Evolutionary conservation across 2,888 invertebrate genomes (phyloP).

Genomic region (Ferdinandea cuprea): DNA sequence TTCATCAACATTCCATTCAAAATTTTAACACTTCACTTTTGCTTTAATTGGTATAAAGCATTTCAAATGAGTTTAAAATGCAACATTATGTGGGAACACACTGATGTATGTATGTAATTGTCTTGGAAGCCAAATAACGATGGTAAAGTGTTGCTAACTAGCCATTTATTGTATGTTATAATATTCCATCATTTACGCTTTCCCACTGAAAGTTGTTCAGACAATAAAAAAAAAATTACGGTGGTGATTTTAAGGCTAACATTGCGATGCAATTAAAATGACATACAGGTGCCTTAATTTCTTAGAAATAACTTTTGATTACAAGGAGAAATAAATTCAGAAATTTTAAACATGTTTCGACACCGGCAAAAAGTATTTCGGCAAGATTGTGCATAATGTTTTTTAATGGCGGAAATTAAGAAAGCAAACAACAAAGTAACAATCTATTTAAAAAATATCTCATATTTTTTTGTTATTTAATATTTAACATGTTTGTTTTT

Average conservation of each 20-base stretch:
- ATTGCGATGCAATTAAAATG: not conserved
- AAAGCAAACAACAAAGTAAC: too few relatives aligned
- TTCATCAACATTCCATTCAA: constrained; percentile 8
- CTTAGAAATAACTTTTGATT: not conserved
- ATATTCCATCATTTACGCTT: not conserved
- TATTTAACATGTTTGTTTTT: too few relatives aligned
- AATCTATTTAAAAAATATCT: too few relatives aligned
- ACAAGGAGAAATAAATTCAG: not conserved
- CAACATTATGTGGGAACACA: not conserved
- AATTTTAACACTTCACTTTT: not conserved
- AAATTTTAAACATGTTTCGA: not conserved
- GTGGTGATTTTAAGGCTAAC: not conserved
- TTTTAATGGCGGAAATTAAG: too few relatives aligned
- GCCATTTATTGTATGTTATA: not conserved
- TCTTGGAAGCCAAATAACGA: not conserved
- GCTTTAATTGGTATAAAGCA: not conserved
- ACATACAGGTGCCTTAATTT: not conserved
- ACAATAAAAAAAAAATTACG: not conserved
- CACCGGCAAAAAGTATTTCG: too few relatives aligned
- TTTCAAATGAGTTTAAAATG: not conserved
- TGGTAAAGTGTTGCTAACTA: not conserved
- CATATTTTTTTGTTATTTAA: too few relatives aligned
- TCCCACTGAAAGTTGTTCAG: not conserved
- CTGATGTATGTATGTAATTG: not conserved
- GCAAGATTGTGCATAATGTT: too few relatives aligned